phyloP scores from a whole-genome alignment of 2,888 invertebrate species.

The Chamaedrilus cognettii region DNA sequence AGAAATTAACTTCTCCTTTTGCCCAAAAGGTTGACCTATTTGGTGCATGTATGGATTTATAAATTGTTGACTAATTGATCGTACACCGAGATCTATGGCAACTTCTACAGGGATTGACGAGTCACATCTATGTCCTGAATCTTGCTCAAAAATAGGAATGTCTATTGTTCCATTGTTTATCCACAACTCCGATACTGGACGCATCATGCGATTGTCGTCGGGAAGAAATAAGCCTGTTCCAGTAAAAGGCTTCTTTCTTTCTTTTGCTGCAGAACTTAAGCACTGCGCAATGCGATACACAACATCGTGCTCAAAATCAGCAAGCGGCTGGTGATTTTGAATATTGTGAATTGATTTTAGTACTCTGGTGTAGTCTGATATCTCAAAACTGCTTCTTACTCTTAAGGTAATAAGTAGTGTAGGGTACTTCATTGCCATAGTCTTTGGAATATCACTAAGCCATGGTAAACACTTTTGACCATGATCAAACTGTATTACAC shows the following conservation, averaged over 20 bases:
- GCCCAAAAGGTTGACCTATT: slow-evolving; percentile 50
- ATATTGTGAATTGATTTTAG: too few species aligned
- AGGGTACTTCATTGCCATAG: slow-evolving; percentile 24
- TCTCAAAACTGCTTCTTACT: too few species aligned
- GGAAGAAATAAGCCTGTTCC: slow-evolving; percentile 41
- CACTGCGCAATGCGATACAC: too few species aligned
- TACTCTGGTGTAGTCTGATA: too few species aligned
- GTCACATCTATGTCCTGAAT: slow-evolving; percentile 25
- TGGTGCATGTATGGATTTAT: slow-evolving; percentile 33
- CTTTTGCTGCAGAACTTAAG: too few species aligned
- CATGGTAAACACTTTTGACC: slow-evolving; percentile 39
- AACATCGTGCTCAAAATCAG: too few species aligned
- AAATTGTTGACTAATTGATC: slow-evolving; percentile 35
- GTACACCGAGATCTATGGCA: slow-evolving; percentile 42
- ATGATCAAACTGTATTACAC: slow-evolving; percentile 33
- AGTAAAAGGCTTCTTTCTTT: slow-evolving; percentile 24
- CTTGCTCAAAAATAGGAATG: slow-evolving; percentile 30
- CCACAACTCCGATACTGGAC: slow-evolving; percentile 41
- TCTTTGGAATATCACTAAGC: slow-evolving; percentile 36
- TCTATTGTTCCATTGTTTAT: slow-evolving; percentile 42
- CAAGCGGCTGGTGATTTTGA: too few species aligned
- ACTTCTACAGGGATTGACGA: slow-evolving; percentile 39
- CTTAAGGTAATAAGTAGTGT: too few species aligned
- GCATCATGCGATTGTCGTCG: slow-evolving; percentile 39
- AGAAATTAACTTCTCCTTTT: slow-evolving; percentile 47